Conservation (phyloP, 2,888 invertebrate species). For the Ommatoiulus sabulosus region DNA sequence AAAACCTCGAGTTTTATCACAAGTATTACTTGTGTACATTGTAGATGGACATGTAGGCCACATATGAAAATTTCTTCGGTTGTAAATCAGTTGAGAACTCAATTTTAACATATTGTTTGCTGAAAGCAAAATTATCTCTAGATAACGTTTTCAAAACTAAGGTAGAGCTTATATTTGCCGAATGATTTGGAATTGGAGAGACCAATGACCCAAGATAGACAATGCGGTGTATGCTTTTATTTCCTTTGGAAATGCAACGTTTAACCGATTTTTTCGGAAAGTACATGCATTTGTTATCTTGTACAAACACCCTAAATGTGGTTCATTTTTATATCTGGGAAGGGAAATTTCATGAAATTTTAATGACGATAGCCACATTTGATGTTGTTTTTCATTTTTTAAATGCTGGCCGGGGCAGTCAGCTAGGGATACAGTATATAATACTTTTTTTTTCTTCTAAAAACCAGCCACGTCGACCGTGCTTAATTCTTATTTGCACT, state of each 20-base stretch:
- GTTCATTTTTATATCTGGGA: background rate
- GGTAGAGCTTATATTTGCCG: background rate
- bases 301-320: background rate
- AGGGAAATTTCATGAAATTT: background rate
- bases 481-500: too few species aligned
- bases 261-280: background rate
- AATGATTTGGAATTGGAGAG: background rate
- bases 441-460: too few species aligned
- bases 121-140: background rate
- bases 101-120: background rate
- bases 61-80: background rate
- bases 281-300: background rate
- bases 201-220: slow-evolving; percentile 22
- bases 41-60: background rate
- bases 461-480: too few species aligned
- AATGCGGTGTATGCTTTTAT: background rate
- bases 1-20: slow-evolving; percentile 8
- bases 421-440: too few species aligned
- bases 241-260: background rate
- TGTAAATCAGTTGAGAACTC: background rate
- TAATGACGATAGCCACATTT: too few species aligned
- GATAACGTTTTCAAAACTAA: background rate
- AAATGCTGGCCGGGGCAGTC: too few species aligned
- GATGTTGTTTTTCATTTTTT: background rate
- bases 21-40: background rate